Evolutionary conservation across 2,113 vertebrate genomes (phyloP).

Genomic region (Australoheros scitulus): DNA sequence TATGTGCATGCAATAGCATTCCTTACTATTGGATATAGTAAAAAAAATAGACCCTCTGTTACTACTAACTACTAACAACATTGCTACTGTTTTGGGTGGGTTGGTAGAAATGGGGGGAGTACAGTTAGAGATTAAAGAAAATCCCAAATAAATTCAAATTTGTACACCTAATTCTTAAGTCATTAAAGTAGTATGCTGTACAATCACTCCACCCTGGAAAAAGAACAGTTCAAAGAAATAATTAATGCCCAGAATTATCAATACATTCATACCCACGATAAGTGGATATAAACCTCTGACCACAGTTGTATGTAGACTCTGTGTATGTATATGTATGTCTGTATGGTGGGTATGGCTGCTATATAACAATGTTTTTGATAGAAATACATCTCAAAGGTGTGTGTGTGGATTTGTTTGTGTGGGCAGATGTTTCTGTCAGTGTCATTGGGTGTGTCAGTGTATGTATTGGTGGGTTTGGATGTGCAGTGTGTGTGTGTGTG

Average conservation of each 20-base stretch:
- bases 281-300: not conserved
- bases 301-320: not conserved
- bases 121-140: no score
- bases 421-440: constrained; percentile 10
- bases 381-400: not conserved
- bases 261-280: not conserved
- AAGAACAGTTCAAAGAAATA: not conserved
- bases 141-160: no score
- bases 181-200: no score
- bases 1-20: not conserved
- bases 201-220: no score
- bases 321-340: not conserved
- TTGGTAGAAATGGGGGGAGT: not conserved
- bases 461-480: constrained; percentile 15
- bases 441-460: constrained; percentile 40
- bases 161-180: no score
- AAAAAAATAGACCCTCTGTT: not conserved
- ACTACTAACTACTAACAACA: not conserved
- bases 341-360: not conserved
- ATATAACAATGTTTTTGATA: not conserved
- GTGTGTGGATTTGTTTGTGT: not conserved
- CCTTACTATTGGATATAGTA: not conserved
- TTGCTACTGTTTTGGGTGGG: not conserved
- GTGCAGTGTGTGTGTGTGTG: constrained; percentile 16
- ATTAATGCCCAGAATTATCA: not conserved